Base-by-base conservation (phyloP, 1,140 invertebrate genomes). In the Ceratitis capitata region DNA sequence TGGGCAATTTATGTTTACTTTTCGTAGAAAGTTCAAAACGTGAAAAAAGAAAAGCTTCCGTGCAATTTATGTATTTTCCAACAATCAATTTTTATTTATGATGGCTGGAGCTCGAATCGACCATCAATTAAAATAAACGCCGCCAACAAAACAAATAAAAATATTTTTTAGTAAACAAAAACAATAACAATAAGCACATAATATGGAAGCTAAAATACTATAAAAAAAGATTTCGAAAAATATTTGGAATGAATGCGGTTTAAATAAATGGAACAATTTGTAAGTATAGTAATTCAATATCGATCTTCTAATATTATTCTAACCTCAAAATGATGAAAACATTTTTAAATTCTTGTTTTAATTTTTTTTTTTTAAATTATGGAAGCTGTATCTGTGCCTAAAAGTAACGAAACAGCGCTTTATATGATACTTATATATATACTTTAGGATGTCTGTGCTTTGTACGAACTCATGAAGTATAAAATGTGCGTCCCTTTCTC, bases 71-170 rank as follows among this genome's bases (percentile, higher is more conserved):
- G 42, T 42, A 78, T 78, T 78, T 78, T 78, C 14, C 39, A 78
- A n/a, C 69, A 78, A 78, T 78, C 69, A 78, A 78, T 78, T 78
- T 78, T 78, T 78, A 78, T 78, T 78, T 78, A 78, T 78, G 69
- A 45, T 23, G 69, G 69, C 69, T 35, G 4, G 69, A 35, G 32
- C n/a, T 78, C 69, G 45, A 78, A 78, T 78, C 69, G 69, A 45
- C 69, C 69, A 78, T 78, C 69, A 78, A 78, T 78, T 78, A 78
- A 78, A 78, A 45, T 78, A 78, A 78, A 45, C n/a, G 69, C 39
- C 69, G n/a, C 39, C 69, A 10, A 78, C 69, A 3, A 1, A n/a
- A 19, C 39, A 78, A 78, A 78, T 78, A 78, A 45, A 78, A 78
- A 26, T 12, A 45, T n/a, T 45, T 6, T 45, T 45, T 78, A 78